phyloP scores from a whole-genome alignment of 2,113 vertebrate genomes.

The Corvus cornix region DNA sequence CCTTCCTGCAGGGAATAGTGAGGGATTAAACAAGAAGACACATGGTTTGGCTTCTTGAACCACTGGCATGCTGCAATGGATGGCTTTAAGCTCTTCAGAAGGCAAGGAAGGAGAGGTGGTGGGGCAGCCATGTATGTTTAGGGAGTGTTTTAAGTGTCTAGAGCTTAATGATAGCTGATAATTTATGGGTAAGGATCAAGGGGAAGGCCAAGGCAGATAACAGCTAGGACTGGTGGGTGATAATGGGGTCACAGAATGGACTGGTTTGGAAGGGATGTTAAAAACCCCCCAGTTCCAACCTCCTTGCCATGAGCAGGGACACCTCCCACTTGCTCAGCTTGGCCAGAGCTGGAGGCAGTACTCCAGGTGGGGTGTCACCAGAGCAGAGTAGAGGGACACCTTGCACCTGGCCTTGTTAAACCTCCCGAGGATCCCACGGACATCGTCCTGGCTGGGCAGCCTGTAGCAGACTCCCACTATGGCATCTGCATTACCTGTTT shows the following conservation, averaged over 20 bases:
- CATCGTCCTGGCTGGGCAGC: fast-evolving
- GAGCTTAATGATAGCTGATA: not conserved
- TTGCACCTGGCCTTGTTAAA: not conserved
- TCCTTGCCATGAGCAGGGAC: not conserved
- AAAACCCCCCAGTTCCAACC: not conserved
- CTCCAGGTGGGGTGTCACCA: not conserved
- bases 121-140: not conserved
- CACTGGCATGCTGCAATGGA: not conserved
- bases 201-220: not conserved
- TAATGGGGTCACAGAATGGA: not conserved
- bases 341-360: too few species aligned
- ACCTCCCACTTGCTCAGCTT: not conserved
- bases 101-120: not conserved
- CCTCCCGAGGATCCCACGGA: fast-evolving
- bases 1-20: not conserved
- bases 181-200: not conserved
- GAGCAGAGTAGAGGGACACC: not conserved
- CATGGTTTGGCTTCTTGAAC: not conserved
- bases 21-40: not conserved
- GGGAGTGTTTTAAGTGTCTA: not conserved
- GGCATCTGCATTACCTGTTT: not conserved
- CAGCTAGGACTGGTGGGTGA: not conserved
- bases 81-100: not conserved
- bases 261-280: not conserved
- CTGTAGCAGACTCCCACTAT: fast-evolving